Base-by-base conservation (phyloP, 1,140 invertebrate genomes). In the Micrasema minimum region DNA sequence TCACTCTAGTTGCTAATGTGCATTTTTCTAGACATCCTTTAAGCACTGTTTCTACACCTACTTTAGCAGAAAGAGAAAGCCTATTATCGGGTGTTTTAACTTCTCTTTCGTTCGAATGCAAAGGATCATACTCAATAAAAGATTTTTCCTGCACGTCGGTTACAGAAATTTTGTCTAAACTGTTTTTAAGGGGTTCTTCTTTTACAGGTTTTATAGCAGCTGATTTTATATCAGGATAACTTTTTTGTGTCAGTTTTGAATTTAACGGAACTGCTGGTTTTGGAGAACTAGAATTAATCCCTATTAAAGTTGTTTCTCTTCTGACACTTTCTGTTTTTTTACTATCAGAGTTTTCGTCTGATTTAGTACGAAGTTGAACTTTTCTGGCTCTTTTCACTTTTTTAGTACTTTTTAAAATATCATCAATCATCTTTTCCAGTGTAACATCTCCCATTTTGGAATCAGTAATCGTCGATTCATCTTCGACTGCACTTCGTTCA, bases 391-490 rank as follows among this genome's bases (percentile, higher is more conserved):
- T 53, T 57, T 72, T 75, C 0, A 75, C 71, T 35, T 73, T 75
- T 59, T 75, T 75, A 2, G 71, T 75, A 38, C 74, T 75, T 38
- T 75, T 72, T 37, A 75, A 46, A 35, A 75, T 75, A 66, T 75
- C 74, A 6, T 75, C 74, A 43, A 75, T 75, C 74, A 75, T 75
- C 37, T 48, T 66, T 68, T 75, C 74, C 26, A 75, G 46, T 0
- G 74, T 75, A 0, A 51, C 71, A 48, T 75, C 74, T 1, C 74
- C 74, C 74, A 75, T 75, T 66, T 75, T 72, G 10, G 74, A 75
- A 73, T 75, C 74, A 3, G 71, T 66, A 12, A 73, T 69, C 7
- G 74, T 66, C 6, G 74, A 75, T 23, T 75, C 64, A 20, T 66
- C 51, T 14, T 55, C 59, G 12, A 48, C 51, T 10, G 35, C 26